Evolutionary conservation across 2,113 vertebrate genomes (phyloP), one percentile per base, ranked within the genome.

Genomic region (Coryphaenoides rupestris): DNA sequence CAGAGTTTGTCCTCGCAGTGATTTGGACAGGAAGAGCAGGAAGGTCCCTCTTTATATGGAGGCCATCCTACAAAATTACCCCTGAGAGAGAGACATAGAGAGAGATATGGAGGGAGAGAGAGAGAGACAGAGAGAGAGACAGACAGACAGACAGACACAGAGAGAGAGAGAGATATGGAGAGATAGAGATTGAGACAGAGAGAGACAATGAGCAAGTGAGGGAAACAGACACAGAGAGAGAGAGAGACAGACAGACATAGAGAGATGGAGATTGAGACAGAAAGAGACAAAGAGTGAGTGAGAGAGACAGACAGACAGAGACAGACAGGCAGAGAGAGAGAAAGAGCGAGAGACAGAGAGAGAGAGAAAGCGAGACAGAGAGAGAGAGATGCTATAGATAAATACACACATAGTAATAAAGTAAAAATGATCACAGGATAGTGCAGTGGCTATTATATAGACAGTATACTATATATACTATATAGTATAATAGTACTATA

Each of bases 1-100:
- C 90, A 90, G n/a, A 90, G 86, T 6, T 79, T 65, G 54, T 89
- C 65, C 5, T 77, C 78, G 7, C 89, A 90, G 62, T 61, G 0
- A 6, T 79, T 1, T 9, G 84, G 86, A 24, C 90, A 90, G 64
- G 66, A 62, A 2, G 54, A 69, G 52, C 90, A 90, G 0, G 78
- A 16, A 0, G 21, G 0, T 23, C 90, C 90, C 1, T 0, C 0
- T 0, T 56, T 75, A 49, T 90, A 91, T 0, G 89, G 90, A 0
- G 13, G 0, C 24, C 71, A 73, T 1, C 1, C 1, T 54, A 0
- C 63, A 52, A 81, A 89, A 77, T 91, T 91, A 21, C 88, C 90
- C 23, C 90, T 91, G 75, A 68, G 55, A 14, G 70, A 54, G 13
- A 59, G 55, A 70, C 22, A 23, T 19, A 16, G 33, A 47, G 12